Evolutionary conservation across 2,113 vertebrate species (phyloP), one percentile per base, ranked within the genome.

Genomic region (Centropus bengalensis): DNA sequence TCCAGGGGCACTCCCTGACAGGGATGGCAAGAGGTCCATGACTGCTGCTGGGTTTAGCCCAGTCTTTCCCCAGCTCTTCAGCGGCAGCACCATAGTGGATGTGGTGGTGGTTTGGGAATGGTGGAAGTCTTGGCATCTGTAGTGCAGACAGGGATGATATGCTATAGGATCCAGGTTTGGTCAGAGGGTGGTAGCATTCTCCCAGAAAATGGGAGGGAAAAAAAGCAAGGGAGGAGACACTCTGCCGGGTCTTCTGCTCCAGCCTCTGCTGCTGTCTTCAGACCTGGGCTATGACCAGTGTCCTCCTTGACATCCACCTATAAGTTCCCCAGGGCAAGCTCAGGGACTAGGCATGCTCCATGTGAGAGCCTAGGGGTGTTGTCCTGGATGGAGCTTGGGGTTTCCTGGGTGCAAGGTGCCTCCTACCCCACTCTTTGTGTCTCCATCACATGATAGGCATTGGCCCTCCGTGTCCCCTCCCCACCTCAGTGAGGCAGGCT

Each of bases 1-100:
- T 66, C 17, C 0, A 0, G 15, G 51, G 52, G 38, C 14, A 20
- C 22, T 47, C 26, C 24, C 28, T 1, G 0, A 12, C 9, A 30
- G 56, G 49, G 27, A 9, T 45, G 27, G 42, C 38, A 17, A 23
- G 24, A 45, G 49, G 21, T 49, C 58, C 27, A 3, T 1, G 3
- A 56, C 24, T 6, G 0, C 30, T 70, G 19, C n/a, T 49, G 22
- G 33, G 40, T 49, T 66, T 63, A 8, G 26, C 40, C 32, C 45
- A 27, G 28, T 67, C 66, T 79, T 73, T 16, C 42, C 21, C 32
- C 11, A 74, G 49, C 14, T 56, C 36, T 74, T 69, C 1, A 0
- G 18, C 42, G 74, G 16, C 23, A 36, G 10, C 0, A 1, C 24
- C 32, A 27, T 22, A 15, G n/a, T 0, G 1, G 62, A 45, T 22